Evolutionary conservation across 2,113 vertebrate species (phyloP), one percentile per base, ranked within the genome.

Genomic region (Heterotis niloticus): DNA sequence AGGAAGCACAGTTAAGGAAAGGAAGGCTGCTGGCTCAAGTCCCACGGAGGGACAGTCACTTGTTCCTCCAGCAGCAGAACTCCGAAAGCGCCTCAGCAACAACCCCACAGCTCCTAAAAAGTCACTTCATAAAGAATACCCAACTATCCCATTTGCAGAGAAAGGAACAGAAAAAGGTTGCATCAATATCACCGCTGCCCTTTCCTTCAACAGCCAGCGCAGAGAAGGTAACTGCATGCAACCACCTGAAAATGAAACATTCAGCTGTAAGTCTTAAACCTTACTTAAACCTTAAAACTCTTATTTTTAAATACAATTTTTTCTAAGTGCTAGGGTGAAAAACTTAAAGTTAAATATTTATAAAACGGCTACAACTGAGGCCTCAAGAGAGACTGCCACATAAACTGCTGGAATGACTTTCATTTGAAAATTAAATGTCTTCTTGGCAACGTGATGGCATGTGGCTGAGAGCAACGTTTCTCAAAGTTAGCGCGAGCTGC

Each of bases 291-390:
- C 12, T 78, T 81, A 26, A 70, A 83, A 77, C 78, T 79, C 12
- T 1, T 12, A 24, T 56, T 76, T 44, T 13, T 17, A 14, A 66
- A 69, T 34, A 78, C 65, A 78, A 64, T 77, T 76, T 16, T 67
- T 20, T 75, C 26, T 57, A 23, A 54, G 57, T 18, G 29, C 24
- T 68, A 74, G 18, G 77, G 72, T 68, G 65, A 67, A 77, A 81
- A 83, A 52, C 18, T 77, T 51, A 75, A 80, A 79, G 59, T 81
- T 81, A 77, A 72, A 82, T 77, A 75, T 81, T 81, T 79, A 83
- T 82, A 77, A 78, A 82, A 82, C 57, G 75, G 54, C 10, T 70
- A n/a, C 13, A 70, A 70, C 54, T 24, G 20, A 62, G 20, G 51
- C 60, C 68, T 79, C 67, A 66, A 76, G 62, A 60, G 77, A 77